These are phyloP conservation scores for Tiaroga cobitis DNA, from an alignment of 2,797 vertebrate species.

Conservation along the genomic window DNA sequence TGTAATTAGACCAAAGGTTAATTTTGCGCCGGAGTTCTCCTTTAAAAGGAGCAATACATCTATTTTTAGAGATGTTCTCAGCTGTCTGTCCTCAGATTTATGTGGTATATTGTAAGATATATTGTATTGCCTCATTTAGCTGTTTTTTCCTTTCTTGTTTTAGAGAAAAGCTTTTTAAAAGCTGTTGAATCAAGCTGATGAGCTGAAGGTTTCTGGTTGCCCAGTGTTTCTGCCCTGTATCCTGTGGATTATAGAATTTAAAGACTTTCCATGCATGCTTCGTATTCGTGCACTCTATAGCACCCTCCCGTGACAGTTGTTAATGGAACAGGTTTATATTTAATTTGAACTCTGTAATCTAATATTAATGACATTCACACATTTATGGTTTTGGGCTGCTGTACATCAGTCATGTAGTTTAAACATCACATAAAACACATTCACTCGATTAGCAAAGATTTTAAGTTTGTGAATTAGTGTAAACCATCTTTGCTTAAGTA, in stretches of 20 bases:
- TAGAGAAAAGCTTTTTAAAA: not conserved
- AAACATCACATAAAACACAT: not conserved
- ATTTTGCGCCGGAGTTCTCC: too few relatives aligned
- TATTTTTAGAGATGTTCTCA: not conserved
- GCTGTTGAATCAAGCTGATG: not conserved
- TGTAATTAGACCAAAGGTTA: too few relatives aligned
- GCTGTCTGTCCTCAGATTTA: not conserved
- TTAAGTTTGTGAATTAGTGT: not conserved
- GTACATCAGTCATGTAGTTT: not conserved
- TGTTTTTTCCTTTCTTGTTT: not conserved
- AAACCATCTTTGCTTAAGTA: not conserved
- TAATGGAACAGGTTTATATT: not conserved
- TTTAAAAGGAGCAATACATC: not conserved
- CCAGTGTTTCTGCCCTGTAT: too few relatives aligned
- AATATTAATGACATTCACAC: not conserved
- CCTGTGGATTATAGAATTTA: not conserved
- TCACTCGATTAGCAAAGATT: not conserved
- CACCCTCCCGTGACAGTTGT: too few relatives aligned
- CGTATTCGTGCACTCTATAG: too few relatives aligned
- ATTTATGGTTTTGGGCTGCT: not conserved
- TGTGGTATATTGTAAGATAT: not conserved
- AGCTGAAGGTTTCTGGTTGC: constrained; percentile 23
- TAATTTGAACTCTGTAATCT: not conserved
- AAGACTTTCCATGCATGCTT: not conserved
- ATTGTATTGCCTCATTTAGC: not conserved